Evolutionary conservation across 2,113 vertebrate species (phyloP).

Genomic region (Meles meles): DNA sequence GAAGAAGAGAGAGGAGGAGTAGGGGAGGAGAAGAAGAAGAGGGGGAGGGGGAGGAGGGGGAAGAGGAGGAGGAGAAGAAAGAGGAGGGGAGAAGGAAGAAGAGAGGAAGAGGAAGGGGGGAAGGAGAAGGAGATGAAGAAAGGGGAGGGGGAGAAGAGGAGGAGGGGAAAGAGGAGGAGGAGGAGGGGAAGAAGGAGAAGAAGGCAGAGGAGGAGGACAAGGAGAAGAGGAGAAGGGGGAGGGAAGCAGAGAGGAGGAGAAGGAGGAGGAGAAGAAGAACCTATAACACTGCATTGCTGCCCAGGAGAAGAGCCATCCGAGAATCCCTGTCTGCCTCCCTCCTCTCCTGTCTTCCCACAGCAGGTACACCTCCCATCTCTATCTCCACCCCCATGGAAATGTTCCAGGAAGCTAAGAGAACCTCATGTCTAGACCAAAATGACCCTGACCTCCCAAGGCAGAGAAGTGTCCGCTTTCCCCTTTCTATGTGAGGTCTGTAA

Average conservation of each 20-base stretch:
- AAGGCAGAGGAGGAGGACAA: too few species aligned
- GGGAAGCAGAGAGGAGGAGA: too few species aligned
- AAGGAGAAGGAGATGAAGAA: too few species aligned
- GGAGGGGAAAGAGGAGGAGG: too few species aligned
- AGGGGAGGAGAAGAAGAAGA: not conserved
- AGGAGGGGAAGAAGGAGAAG: too few species aligned
- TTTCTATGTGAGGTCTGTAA: not conserved
- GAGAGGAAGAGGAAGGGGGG: rapidly evolving
- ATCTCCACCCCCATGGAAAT: not conserved
- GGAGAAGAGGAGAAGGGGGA: too few species aligned
- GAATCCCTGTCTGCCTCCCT: rapidly evolving
- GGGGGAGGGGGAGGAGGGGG: rapidly evolving
- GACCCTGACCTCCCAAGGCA: not conserved
- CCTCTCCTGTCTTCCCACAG: not conserved
- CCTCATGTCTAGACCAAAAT: not conserved
- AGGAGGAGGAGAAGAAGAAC: not conserved
- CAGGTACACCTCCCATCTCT: not conserved
- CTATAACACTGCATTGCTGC: not conserved
- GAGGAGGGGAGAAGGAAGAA: too few species aligned
- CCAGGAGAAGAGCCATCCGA: not conserved
- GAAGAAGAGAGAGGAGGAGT: too few species aligned
- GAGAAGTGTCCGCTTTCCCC: not conserved
- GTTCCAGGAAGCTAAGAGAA: not conserved
- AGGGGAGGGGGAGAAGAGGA: rapidly evolving
- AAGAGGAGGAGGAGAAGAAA: rapidly evolving